Percentiles rank a stretch among this genome's conserved stretches.
Conservation (phyloP, 2,113 vertebrate genomes). For the Clarias magur region DNA sequence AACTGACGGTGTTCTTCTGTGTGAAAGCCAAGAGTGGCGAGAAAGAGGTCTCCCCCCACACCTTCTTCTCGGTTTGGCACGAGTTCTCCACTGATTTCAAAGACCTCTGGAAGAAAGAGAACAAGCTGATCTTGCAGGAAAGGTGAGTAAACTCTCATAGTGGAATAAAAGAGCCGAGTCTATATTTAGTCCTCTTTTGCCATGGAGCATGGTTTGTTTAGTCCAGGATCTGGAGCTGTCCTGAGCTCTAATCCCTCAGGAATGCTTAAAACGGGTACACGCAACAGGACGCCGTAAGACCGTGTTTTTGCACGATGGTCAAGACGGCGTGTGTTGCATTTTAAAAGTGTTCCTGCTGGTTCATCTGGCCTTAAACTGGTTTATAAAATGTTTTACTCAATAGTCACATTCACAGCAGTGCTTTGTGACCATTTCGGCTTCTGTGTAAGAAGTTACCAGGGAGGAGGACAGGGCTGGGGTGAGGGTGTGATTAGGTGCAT, state of each 20-base stretch:
- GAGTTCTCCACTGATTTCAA: conserved; percentile 98
- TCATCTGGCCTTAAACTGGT: conserved; percentile 44
- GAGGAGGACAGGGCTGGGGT: background rate
- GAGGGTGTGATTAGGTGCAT: background rate
- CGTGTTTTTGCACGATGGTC: background rate
- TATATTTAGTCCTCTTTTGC: conserved; percentile 6
- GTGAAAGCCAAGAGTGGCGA: conserved; percentile 93
- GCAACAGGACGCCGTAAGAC: background rate
- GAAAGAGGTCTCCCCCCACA: conserved; percentile 91
- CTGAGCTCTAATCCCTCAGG: conserved; percentile 19
- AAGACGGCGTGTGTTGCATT: conserved; percentile 12
- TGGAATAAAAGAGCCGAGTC: background rate
- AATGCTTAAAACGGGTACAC: conserved; percentile 16
- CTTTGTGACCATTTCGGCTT: conserved; percentile 37
- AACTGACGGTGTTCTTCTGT: conserved; percentile 87
- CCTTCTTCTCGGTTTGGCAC: conserved; percentile 93
- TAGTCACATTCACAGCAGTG: conserved; percentile 25
- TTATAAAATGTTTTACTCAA: conserved; percentile 32
- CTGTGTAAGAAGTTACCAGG: background rate
- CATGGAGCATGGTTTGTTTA: conserved; percentile 17
- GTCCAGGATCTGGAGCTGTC: conserved; percentile 35
- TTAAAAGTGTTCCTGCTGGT: conserved; percentile 25
- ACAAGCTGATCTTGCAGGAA: conserved; percentile 92
- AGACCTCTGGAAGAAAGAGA: conserved; percentile 97
- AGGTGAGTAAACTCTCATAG: conserved; percentile 70